Evolutionary conservation across 2,113 vertebrate genomes (phyloP), one percentile per base, ranked within the genome.

Genomic region (Stegastes partitus): DNA sequence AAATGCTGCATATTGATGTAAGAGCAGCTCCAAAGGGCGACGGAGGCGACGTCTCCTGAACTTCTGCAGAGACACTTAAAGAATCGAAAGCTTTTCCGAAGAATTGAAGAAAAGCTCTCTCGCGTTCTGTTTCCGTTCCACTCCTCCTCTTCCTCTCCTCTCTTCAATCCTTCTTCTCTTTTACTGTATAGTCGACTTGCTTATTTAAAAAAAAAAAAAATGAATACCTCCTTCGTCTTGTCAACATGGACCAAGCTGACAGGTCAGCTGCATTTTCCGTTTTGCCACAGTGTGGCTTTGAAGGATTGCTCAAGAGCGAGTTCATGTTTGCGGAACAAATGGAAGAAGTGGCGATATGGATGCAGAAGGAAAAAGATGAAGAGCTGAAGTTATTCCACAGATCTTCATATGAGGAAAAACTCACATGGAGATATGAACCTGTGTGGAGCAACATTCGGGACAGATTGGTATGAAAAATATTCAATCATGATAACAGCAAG

Each of bases 271-370:
- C 45, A 37, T 77, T 81, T 80, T 61, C 55, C 1, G 53, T 87
- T 87, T 87, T n/a, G 82, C 89, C 86, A 89, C 86, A 90, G 82
- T 87, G 89, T 81, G 86, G 85, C 89, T 77, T 68, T 22, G 51
- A 75, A 81, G 78, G 82, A 76, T 22, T 79, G 45, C 56, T 47
- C 54, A 64, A n/a, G 47, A 81, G 44, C 62, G 44, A 54, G 55
- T 65, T 65, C 28, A 23, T 34, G 42, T 39, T 51, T 67, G 47
- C 26, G 7, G 23, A 54, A 31, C 34, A 83, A 55, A 70, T 70
- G 1, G 45, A 44, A 22, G 51, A 58, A 23, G 21, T 45, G 57
- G 37, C 5, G 1, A 28, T 56, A 44, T 22, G 62, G 42, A 39
- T 0, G 15, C 23, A 79, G 34, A 3, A 18, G 16, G 19, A 72